Evolutionary conservation across 92 coral and sea anemone species (phyloP), one percentile per base, ranked within the genome.

Genomic region (Plumapathes pennacea): DNA sequence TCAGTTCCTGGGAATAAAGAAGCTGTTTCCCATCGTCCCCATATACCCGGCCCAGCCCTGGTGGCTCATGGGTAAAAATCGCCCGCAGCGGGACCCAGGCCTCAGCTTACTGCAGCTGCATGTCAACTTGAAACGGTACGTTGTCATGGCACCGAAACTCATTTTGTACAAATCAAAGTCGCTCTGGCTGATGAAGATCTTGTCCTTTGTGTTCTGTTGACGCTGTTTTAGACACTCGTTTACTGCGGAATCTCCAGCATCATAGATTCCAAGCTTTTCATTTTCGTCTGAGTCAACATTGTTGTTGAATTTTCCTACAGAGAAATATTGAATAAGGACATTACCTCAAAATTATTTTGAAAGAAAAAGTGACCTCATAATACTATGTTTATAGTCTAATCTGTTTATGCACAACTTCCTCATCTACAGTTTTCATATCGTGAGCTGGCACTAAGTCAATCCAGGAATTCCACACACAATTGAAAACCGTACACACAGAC

Each of bases 31-130:
- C 50, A 88, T 69, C 8, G 99, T 84, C 1, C 99, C 99, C 99
- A 94, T 88, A 53, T 94, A 94, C 33, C 99, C 99, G 20, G 94
- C 99, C 99, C 99, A 94, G 42, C 87, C 85, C 52, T 94, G 99
- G 38, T 88, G 88, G 68, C 72, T 68, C 82, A 88, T 84, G 5
- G 99, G 99, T 26, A 94, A 48, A 56, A 94, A 88, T 40, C 82
- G 74, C 47, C 85, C 74, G 50, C 99, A 94, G 7, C 58, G 71
- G 40, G 74, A 63, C 4, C 77, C 80, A 10, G 69, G 73, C 5
- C 63, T 32, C 11, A 76, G 83, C 46, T 68, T 58, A 6, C 67
- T 73, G 65, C 99, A 94, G 19, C 55, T 77, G 71, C 99, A 94
- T 0, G 81, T 79, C 2, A 94, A 42, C 25, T 85, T 59, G 33